Evolutionary conservation across 2,888 invertebrate species (phyloP).

Genomic region (Dolichopus griseipennis): DNA sequence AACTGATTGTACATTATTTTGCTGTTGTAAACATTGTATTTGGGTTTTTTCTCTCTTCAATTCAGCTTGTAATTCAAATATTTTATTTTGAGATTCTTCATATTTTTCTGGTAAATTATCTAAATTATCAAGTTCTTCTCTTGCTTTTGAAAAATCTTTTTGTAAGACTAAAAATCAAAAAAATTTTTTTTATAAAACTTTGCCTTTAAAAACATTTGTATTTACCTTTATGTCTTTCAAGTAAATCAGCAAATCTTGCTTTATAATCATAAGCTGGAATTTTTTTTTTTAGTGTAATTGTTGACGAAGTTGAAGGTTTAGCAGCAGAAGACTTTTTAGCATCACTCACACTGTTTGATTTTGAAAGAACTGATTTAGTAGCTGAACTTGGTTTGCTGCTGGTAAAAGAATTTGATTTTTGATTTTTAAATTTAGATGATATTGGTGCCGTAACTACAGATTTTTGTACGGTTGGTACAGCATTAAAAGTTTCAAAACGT

Average conservation of each 20-base stretch:
- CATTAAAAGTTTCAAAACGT: slow-evolving; percentile 23
- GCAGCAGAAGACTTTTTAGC: background rate
- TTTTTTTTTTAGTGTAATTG: slow-evolving; percentile 45
- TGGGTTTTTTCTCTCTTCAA: background rate
- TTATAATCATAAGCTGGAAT: slow-evolving; percentile 58
- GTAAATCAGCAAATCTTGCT: slow-evolving; percentile 53
- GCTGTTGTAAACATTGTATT: slow-evolving; percentile 31
- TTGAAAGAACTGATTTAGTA: background rate
- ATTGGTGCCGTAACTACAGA: background rate
- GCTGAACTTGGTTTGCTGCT: background rate
- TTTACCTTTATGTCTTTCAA: slow-evolving; percentile 48
- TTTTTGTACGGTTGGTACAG: slow-evolving; percentile 14
- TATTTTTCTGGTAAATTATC: slow-evolving; percentile 47
- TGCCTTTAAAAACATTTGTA: background rate
- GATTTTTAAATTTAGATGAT: background rate
- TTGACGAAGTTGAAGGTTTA: slow-evolving; percentile 24
- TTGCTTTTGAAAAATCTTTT: slow-evolving; percentile 46
- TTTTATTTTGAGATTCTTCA: slow-evolving; percentile 42
- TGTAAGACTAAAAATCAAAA: slow-evolving; percentile 37
- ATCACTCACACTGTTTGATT: background rate
- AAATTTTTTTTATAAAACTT: background rate
- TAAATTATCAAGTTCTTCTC: slow-evolving; percentile 45
- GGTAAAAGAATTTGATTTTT: background rate
- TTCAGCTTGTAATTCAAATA: slow-evolving; percentile 26
- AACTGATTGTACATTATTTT: slow-evolving; percentile 29